A percentile compares a stretch with the other conserved stretches of the same genome.
phyloP scores from a whole-genome alignment of 2,113 vertebrate species.

The Campylomormyrus tamandua region DNA sequence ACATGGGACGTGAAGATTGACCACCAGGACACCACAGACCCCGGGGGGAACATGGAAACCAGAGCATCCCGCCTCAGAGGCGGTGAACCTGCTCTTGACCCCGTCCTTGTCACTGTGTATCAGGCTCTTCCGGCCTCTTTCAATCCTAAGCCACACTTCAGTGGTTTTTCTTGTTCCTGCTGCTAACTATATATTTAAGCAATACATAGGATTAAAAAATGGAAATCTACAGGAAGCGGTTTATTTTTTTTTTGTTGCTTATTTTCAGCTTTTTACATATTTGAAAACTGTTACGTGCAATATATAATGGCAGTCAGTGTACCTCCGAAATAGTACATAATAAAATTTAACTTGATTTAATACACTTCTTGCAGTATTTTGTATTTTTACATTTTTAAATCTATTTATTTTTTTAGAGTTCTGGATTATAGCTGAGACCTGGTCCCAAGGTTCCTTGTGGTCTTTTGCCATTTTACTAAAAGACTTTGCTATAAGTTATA shows the following conservation, averaged over 20 bases:
- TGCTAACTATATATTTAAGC: background rate
- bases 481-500: background rate
- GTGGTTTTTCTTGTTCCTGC: background rate
- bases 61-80: background rate
- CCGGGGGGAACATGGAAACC: background rate
- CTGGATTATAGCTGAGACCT: background rate
- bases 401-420: background rate
- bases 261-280: background rate
- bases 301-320: background rate
- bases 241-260: background rate
- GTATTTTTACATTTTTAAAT: background rate
- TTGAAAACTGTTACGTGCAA: background rate
- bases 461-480: background rate
- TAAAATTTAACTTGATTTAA: background rate
- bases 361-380: background rate
- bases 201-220: background rate
- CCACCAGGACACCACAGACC: background rate
- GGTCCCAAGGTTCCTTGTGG: background rate
- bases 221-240: background rate
- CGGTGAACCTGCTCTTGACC: background rate
- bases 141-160: background rate
- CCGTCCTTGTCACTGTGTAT: background rate
- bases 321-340: background rate
- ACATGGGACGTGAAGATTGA: background rate
- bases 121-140: background rate